These are phyloP conservation scores for Volucella bombylans DNA, from an alignment of 2,888 invertebrate genomes.

Conservation along the genomic window DNA sequence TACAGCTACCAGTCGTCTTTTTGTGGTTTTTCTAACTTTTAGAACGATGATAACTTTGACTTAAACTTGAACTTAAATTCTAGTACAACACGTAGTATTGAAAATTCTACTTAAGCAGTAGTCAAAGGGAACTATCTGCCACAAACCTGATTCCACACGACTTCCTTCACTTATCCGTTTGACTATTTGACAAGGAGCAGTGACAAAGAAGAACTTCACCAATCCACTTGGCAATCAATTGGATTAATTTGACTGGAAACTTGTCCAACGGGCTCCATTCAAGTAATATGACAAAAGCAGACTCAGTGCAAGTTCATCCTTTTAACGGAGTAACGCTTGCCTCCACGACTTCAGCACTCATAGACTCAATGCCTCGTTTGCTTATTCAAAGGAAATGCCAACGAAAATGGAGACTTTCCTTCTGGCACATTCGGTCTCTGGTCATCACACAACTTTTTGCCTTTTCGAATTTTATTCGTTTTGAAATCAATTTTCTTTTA, in stretches of 20 bases:
- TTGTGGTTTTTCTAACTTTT: too few species aligned
- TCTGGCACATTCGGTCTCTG: conserved; percentile 26
- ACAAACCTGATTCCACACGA: conserved; percentile 67
- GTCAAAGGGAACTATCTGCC: conserved; percentile 42
- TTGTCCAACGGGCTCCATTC: conserved; percentile 27
- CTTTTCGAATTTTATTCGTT: conserved; percentile 26
- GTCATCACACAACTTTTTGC: conserved; percentile 30
- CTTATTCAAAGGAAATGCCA: conserved; percentile 15
- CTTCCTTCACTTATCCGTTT: conserved; percentile 34
- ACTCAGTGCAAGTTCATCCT: conserved; percentile 51
- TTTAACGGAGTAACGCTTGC: conserved; percentile 11
- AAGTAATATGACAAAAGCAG: conserved; percentile 65
- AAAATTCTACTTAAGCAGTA: too few species aligned
- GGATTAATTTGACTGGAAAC: conserved; percentile 69
- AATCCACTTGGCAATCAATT: conserved; percentile 57
- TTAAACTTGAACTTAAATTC: too few species aligned
- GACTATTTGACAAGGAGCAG: conserved; percentile 28
- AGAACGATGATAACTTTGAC: too few species aligned
- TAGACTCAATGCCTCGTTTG: not conserved
- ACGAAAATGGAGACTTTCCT: conserved; percentile 12
- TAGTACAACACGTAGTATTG: too few species aligned
- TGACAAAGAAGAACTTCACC: conserved; percentile 31
- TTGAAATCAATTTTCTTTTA: conserved; percentile 64
- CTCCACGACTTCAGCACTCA: not conserved
- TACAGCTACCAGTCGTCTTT: too few species aligned